phyloP scores from a whole-genome alignment of 2,113 vertebrate genomes.

The Peucedramus taeniatus region DNA sequence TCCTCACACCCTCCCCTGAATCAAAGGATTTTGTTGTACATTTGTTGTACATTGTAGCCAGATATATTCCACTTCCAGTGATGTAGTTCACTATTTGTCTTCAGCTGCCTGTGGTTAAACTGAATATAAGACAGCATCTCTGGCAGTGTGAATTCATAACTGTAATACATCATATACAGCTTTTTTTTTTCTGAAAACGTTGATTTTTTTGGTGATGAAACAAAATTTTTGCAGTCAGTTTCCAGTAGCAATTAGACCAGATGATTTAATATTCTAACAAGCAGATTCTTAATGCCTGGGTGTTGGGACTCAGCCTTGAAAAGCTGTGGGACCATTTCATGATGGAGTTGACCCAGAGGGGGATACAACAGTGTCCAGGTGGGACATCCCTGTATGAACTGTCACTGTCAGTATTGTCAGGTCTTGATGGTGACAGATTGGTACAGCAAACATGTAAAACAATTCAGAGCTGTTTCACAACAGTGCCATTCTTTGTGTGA shows the following conservation, averaged over 20 bases:
- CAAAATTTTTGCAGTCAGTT: neutral
- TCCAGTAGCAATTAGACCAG: neutral
- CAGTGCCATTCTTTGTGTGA: neutral
- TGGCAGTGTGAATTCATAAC: neutral
- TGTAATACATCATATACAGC: neutral
- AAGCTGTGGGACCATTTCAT: neutral
- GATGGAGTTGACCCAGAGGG: neutral
- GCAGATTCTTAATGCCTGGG: neutral
- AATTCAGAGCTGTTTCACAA: neutral
- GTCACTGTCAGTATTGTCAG: neutral
- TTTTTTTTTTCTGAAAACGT: neutral
- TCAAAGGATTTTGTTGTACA: neutral
- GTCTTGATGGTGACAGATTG: neutral
- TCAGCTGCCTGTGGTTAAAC: neutral
- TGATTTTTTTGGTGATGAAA: neutral
- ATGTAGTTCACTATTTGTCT: neutral
- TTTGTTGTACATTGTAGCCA: neutral
- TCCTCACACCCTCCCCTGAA: neutral
- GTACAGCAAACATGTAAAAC: neutral
- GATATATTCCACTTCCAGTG: neutral
- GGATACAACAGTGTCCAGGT: neutral
- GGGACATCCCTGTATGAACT: neutral
- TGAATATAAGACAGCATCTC: neutral
- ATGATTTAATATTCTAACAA: neutral
- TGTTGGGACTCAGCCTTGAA: neutral